Conservation (phyloP, 2,888 invertebrate genomes). For the Meiosimyza platycephala region DNA sequence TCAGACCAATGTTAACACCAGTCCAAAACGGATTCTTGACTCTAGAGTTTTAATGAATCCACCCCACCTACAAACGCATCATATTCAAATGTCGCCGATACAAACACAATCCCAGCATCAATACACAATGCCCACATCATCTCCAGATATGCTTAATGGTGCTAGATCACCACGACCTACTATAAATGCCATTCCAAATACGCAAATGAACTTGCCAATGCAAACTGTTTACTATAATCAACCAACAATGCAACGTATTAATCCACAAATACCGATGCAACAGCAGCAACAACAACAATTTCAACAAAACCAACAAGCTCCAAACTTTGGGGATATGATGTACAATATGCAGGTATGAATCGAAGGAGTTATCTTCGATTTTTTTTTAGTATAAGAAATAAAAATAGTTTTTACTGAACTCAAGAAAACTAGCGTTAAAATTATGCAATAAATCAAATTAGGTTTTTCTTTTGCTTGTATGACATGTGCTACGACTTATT, state of each 20-base stretch:
- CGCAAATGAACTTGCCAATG: conserved; percentile 50
- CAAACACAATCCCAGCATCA: conserved; percentile 31
- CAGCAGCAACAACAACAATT: conserved; percentile 44
- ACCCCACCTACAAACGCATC: conserved; percentile 45
- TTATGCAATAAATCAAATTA: too few relatives aligned
- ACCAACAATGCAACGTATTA: conserved; percentile 47
- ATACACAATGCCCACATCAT: conserved; percentile 48
- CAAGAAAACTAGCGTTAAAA: too few relatives aligned
- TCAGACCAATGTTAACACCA: conserved; percentile 40
- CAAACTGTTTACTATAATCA: conserved; percentile 65
- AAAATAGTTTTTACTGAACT: too few relatives aligned
- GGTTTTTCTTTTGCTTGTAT: too few relatives aligned
- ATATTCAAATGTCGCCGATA: conserved; percentile 42
- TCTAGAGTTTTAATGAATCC: conserved; percentile 42
- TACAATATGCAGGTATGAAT: conserved; percentile 63
- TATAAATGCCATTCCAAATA: conserved; percentile 39
- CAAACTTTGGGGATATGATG: conserved; percentile 65
- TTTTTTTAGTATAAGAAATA: background rate
- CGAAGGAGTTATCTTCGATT: background rate
- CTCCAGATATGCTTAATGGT: conserved; percentile 52
- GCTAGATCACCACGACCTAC: conserved; percentile 55
- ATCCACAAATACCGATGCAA: conserved; percentile 38
- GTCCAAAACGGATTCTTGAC: conserved; percentile 43
- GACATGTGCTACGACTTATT: too few relatives aligned
- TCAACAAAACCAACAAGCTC: conserved; percentile 51